Base-by-base conservation (phyloP, 2,113 vertebrate species). In the Poeciliopsis prolifica region DNA sequence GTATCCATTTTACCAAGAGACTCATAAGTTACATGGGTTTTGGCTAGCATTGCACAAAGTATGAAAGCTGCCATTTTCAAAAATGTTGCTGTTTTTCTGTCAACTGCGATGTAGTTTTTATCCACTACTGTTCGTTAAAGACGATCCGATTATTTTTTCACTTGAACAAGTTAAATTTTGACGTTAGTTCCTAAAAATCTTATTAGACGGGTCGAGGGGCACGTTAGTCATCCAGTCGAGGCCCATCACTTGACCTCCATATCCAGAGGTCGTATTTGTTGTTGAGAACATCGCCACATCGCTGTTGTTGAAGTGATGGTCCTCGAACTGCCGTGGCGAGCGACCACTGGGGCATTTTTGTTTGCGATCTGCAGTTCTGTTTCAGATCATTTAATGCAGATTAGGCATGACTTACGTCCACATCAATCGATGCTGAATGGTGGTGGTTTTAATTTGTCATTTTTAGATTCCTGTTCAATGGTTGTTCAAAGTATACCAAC, bases 21-120 rank as follows among this genome's bases (percentile, higher is more conserved):
- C 19, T 73, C 13, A 62, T 30, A 3, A 9, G 10, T 72, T 15
- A 61, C 4, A 61, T 37, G 29, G 31, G 0, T 65, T 74, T 80
- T 33, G 42, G 87, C 78, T 92, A 88, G 82, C 79, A 65, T 77
- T 65, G 42, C 22, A 65, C 31, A 9, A 72, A 6, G 0, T 73
- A 17, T 58, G 26, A 1, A 15, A 72, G 42, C 71, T 65, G 42
- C 28, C 7, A 4, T 61, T 61, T 10, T 6, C 4, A 44, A 3
- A 24, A 65, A 33, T 37, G 0, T 11, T 37, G 35, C 10, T 37
- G 11, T 37, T 37, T 58, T 44, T 33, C 11, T 51, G 28, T 10
- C 4, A 26, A 29, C 26, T 29, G 14, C 64, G 13, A 87, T 66
- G 10, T 12, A 1, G 42, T 63, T 48, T 75, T 76, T 31, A 58